Evolutionary conservation across 2,888 invertebrate genomes (phyloP), one percentile per base, ranked within the genome.

Genomic region (Tigriopus californicus): DNA sequence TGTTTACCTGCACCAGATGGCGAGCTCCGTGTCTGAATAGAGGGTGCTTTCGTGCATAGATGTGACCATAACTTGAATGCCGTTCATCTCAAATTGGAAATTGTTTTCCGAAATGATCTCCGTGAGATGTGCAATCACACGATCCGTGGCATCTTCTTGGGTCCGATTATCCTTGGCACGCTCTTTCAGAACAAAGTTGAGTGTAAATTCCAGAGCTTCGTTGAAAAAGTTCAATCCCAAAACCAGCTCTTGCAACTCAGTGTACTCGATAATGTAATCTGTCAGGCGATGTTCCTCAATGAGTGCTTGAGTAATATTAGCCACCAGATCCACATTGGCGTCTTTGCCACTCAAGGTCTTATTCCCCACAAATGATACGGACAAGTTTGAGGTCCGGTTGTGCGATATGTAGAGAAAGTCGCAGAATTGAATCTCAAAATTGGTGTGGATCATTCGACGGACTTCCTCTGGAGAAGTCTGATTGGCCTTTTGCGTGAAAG

Each of bases 1-100:
- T 42, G 11, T 13, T 52, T 24, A 52, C 52, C 52, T 24, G 33
- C 52, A 52, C 52, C 52, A 52, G 22, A 52, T 25, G 13, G 25
- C 22, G 13, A 52, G 2, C 13, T 52, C 52, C 1, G 22, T 24
- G 1, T 20, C 20, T 13, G 22, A 11, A 24, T 52, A 52, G 11
- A 52, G 33, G 1, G 52, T 25, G 15, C 24, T 52, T 24, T 52
- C 52, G 13, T 52, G 24, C 15, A 52, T 24, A 15, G 52, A 52
- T 25, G n/a, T 52, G 24, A 52, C 24, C 20, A 33, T 22, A 13
- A 52, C 20, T 11, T 52, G 24, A 33, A 20, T 4, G 11, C 33
- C 52, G 15, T 52, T 24, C 18, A 15, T 52, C 52, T 25, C 24
- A 24, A 52, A 33, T 24, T 25, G 15, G n/a, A 20, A 52, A 52